Base-by-base conservation (phyloP, 1,140 invertebrate genomes). In the Euura saliciscinereae region DNA sequence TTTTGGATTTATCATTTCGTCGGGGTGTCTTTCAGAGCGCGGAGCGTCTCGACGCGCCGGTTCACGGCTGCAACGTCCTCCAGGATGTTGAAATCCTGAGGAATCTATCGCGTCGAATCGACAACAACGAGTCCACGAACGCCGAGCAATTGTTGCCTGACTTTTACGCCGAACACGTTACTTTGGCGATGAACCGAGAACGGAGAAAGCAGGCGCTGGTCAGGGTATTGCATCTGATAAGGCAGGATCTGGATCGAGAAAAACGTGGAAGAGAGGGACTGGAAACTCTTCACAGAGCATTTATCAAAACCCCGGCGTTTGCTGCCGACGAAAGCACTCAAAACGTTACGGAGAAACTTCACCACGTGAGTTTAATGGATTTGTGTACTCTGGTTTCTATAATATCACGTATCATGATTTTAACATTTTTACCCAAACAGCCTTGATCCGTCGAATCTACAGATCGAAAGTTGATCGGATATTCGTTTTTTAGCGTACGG, bases 81-180 rank as follows among this genome's bases (percentile, higher is more conserved):
- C 90, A 91, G 74, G 96, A 98, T 80, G 90, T 97, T 76, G 88
- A 91, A 67, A 90, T 89, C 43, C 89, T 93, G 59, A 87, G 91
- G 10, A 90, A 90, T 78, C 86, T 92, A 51, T 91, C 89, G 78
- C 91, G 90, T 64, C 86, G 91, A 70, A 80, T 86, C 51, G 84
- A 87, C 66, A 83, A 76, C 51, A 82, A 81, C 73, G 85, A 87
- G 5, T 43, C 78, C 13, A 75, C 80, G 6, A 85, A 77, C 44
- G 78, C 91, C 4, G 94, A 98, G 82, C 96, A 98, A 84, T 88
- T 97, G 44, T 85, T 98, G 51, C 95, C 97, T 0, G 96, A 98
- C 84, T 98, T 97, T 87, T 98, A 97, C 86, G 96, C 96, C 74
- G 97, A 99, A 86, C 96, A 98, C 86, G 92, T 95, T 69, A 96